phyloP scores from a whole-genome alignment of 2,888 invertebrate species.

The Slavum lentiscoides region DNA sequence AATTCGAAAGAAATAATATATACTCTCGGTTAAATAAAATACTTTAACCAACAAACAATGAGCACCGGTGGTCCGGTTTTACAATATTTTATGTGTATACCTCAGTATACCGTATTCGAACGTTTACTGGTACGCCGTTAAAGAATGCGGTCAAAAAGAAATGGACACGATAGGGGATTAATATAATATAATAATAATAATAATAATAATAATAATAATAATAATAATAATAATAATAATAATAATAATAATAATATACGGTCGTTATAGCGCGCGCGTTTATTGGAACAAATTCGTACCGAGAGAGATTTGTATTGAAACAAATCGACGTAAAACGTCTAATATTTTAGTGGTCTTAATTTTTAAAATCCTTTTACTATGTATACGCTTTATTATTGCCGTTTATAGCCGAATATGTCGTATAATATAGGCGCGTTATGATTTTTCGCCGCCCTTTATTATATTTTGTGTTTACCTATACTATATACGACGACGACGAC shows the following conservation, averaged over 20 bases:
- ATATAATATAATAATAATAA: neutral
- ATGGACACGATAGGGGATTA: slow-evolving; percentile 34
- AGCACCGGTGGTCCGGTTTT: slow-evolving; percentile 35
- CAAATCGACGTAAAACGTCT: no score
- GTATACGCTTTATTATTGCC: no score
- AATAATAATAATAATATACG: no score
- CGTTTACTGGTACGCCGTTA: slow-evolving; percentile 15
- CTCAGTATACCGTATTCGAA: neutral
- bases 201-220: neutral
- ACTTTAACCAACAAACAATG: slow-evolving; percentile 27
- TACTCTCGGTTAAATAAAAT: slow-evolving; percentile 19
- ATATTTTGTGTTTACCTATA: no score
- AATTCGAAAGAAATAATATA: neutral
- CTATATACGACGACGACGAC: no score
- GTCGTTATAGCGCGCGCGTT: no score
- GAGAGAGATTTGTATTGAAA: no score
- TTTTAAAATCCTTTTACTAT: no score
- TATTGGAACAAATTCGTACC: no score
- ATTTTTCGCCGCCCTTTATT: neutral
- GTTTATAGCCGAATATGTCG: neutral
- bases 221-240: neutral
- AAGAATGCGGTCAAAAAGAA: slow-evolving; percentile 50
- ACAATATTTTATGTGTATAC: slow-evolving; percentile 11
- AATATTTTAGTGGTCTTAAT: no score
- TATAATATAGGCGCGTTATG: neutral